Evolutionary conservation across 2,797 vertebrate genomes (phyloP).

Genomic region (Enteromius mattozi): DNA sequence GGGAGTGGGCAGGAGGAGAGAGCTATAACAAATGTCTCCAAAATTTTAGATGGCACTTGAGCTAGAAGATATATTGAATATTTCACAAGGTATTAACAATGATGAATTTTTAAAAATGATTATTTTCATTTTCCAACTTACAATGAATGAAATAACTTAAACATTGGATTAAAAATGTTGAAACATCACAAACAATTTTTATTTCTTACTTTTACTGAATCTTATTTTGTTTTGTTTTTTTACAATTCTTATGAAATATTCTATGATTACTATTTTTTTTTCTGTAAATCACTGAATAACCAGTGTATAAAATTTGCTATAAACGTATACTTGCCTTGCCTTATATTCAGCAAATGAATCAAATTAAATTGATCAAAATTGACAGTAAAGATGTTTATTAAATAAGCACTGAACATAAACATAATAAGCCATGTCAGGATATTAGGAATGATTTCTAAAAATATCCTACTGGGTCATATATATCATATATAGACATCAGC

Average conservation of each 20-base stretch:
- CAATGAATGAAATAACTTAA: background rate
- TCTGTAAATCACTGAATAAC: background rate
- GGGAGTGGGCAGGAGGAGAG: conserved; percentile 42
- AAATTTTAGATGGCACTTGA: conserved; percentile 1
- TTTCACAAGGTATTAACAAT: background rate
- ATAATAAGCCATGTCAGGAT: background rate
- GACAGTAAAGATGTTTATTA: no score
- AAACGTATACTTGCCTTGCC: background rate
- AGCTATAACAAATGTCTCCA: conserved; percentile 36
- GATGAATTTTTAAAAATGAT: background rate
- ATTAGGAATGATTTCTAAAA: background rate
- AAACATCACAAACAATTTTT: background rate
- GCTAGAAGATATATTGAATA: background rate
- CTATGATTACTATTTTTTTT: background rate
- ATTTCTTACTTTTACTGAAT: background rate
- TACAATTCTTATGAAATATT: background rate
- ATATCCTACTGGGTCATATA: no score
- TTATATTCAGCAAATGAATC: background rate
- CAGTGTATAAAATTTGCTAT: background rate
- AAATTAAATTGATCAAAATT: background rate
- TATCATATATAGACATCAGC: no score
- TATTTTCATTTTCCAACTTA: background rate
- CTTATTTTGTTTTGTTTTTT: no score
- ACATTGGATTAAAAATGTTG: background rate
- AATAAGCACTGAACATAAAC: background rate